Evolutionary conservation across 2,113 vertebrate species (phyloP), one percentile per base, ranked within the genome.

Genomic region (Mesembrinibis cayennensis): DNA sequence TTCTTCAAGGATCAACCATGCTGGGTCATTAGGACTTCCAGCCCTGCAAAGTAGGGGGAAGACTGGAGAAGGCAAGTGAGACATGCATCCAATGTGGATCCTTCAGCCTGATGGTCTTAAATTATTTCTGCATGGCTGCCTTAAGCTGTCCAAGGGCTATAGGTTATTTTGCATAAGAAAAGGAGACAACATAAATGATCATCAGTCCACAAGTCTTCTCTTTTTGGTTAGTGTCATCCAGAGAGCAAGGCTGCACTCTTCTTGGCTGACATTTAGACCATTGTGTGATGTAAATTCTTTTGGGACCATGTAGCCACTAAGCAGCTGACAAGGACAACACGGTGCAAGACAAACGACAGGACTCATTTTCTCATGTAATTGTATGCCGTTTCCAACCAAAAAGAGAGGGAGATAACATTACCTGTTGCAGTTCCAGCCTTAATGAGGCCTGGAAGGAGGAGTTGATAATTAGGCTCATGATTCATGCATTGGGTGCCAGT

Each of bases 1-100:
- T 27, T 66, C 36, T 78, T 70, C 65, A 62, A 84, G 52, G 23
- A 45, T 34, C 59, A 67, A 0, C 26, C 16, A 2, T 0, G 0
- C 11, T 16, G 42, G 16, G 27, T 19, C 52, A 16, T 30, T 16
- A 23, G 38, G n/a, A 50, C 3, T 90, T 82, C 4, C 5, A 88
- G 34, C 15, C 26, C 59, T 65, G 44, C 26, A 77, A 80, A 70
- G 13, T 3, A 20, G 23, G 9, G 26, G 30, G 4, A 47, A 85
- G 26, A 18, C 20, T 71, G 50, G 34, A 55, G 42, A 71, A 59
- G 25, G n/a, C 5, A 55, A 23, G 11, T 0, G 4, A 70, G 19
- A 30, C 2, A 1, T 3, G 8, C 11, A 59, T 58, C 18, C 29
- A 29, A 3, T 10, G 23, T 27, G 18, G 18, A 65, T 82, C 32